Base-by-base conservation (phyloP, 2,888 invertebrate species). In the Trissonchulus latispiculum region DNA sequence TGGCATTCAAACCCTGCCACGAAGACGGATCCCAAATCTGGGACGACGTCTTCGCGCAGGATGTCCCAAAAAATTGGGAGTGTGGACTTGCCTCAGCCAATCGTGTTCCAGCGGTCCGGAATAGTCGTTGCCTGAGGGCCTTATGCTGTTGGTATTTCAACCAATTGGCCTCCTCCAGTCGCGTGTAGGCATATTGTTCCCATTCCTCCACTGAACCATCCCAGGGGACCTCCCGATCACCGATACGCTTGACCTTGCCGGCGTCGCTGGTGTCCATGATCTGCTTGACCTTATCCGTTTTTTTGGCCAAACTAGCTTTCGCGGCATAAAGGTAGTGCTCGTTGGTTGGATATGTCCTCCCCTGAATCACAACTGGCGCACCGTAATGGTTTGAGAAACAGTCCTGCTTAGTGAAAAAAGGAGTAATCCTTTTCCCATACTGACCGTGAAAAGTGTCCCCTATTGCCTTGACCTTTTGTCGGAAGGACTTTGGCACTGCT, bases 271-370 rank as follows among this genome's bases (percentile, higher is more conserved):
- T n/a, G n/a, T 8, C n/a, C 64, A 28, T 62, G 23, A 48, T 48
- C 23, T 48, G 8, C 8, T 8, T 8, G 23, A 48, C 23, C 48
- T 15, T 48, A 36, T 2, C 29, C 8, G 3, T 23, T 68, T 68
- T 68, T 36, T 8, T n/a, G 28, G 3, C 3, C 33, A n/a, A 15
- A 2, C n/a, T 2, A 23, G 71, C 71, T 59, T 70, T 70, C 32
- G 28, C 62, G 15, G n/a, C 29, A 59, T 64, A 32, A 15, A 70
- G 71, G 31, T 64, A 70, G 3, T 70, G 71, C 28, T 70, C 71
- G 29, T 37, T 70, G 15, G 71, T 32, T 2, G 31, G n/a, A 59
- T 70, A 70, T 8, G 29, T 29, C 61, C 61, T 32, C 31, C 29
- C 59, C 2, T 59, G 28, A 31, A 70, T 32, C 31, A 3, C 29